Conservation (phyloP, 2,888 invertebrate genomes). For the Apamea epomidion region DNA sequence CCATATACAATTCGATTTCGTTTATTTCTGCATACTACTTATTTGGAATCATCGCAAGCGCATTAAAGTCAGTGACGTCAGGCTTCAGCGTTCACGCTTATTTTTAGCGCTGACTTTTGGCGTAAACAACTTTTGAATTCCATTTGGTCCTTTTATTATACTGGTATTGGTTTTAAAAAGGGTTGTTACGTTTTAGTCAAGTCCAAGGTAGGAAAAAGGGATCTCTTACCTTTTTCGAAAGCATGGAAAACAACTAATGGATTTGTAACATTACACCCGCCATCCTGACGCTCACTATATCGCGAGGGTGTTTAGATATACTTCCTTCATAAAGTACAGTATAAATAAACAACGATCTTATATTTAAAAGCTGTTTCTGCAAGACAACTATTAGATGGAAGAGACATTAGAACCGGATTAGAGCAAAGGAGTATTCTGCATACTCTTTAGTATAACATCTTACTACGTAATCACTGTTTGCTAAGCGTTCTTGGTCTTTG, state of each 20-base stretch:
- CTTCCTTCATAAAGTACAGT: not conserved
- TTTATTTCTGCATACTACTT: constrained; percentile 36
- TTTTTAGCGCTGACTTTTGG: constrained; percentile 65
- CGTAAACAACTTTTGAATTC: constrained; percentile 58
- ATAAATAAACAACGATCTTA: not conserved
- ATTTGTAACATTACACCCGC: not conserved
- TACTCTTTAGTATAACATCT: not conserved
- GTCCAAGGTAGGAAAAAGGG: not conserved
- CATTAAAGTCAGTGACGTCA: constrained; percentile 61
- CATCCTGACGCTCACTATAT: not conserved
- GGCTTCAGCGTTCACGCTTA: constrained; percentile 56
- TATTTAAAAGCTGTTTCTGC: not conserved
- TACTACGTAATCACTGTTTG: not conserved
- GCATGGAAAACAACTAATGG: not conserved
- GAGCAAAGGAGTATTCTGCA: not conserved
- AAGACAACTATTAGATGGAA: not conserved
- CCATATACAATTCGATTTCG: not conserved
- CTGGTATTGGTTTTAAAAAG: constrained; percentile 34
- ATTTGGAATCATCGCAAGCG: constrained; percentile 53
- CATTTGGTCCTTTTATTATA: constrained; percentile 40
- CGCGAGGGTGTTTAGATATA: not conserved
- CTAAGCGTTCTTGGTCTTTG: not conserved
- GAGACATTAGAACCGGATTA: not conserved
- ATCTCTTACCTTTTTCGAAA: not conserved
- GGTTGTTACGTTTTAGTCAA: constrained; percentile 18